Evolutionary conservation across 2,888 invertebrate species (phyloP), one percentile per base, ranked within the genome.

Genomic region (Sipunculus nudus): DNA sequence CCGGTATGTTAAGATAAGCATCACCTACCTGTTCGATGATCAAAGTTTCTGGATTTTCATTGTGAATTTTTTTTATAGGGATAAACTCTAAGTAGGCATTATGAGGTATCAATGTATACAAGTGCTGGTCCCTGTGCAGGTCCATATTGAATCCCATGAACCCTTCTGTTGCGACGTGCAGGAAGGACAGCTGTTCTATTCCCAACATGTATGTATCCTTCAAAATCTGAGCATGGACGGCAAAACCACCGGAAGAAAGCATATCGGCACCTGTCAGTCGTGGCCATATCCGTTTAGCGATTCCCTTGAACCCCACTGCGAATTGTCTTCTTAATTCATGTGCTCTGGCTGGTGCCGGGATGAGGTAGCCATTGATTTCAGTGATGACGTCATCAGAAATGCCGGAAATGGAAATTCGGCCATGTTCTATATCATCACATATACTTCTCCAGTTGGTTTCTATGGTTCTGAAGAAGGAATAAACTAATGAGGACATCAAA

Each of bases 101-200:
- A 8, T n/a, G 3, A 28, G 26, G 13, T 5, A 26, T 8, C 23
- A 6, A 31, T 25, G n/a, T 19, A 25, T 52, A 53, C 5, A 5
- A 2, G 23, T 23, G n/a, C 13, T n/a, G 13, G n/a, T 38, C 38
- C 38, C 13, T 13, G 8, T n/a, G 38, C 0, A 61, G 64, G 55
- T 64, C 60, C 19, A 69, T 46, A 50, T 76, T 71, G 32, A 78
- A 23, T 1, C 76, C 77, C 16, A 78, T 50, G 25, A 74, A 67
- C 4, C 74, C 67, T 58, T 84, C 84, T 16, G 82, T 81, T 6
- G 82, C 82, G 19, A 77, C 69, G 45, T 70, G 67, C 3, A 53
- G n/a, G 40, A 39, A 46, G 19, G 68, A 65, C 1, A 66, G 21
- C 58, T 64, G 63, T 5, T 25, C 40, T 16, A 72, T 61, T 1